Percentiles rank a stretch among this genome's conserved stretches.
phyloP scores from a whole-genome alignment of 2,797 vertebrate genomes.

The Okamejei kenojei region DNA sequence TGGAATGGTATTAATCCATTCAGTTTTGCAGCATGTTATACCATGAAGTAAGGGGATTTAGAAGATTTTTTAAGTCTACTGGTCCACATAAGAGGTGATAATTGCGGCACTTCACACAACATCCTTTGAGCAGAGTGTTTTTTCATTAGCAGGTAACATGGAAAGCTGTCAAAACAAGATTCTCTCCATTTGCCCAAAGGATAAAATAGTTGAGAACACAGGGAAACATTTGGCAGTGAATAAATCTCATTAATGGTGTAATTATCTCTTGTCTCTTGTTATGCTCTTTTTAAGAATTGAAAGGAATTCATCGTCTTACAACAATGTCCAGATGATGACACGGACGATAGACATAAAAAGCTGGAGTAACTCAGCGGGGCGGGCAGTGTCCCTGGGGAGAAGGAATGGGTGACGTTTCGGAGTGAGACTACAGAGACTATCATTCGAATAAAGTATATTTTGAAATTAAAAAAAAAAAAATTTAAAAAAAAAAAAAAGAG shows the following conservation, averaged over 20 bases:
- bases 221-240: slow-evolving; percentile 51
- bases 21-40: slow-evolving; percentile 6
- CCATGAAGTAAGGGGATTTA: background rate
- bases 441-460: too few relatives aligned
- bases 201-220: slow-evolving; percentile 51
- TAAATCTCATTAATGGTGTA: slow-evolving; percentile 50
- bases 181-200: slow-evolving; percentile 48
- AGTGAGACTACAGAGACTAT: too few relatives aligned
- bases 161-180: slow-evolving; percentile 49
- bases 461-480: too few relatives aligned
- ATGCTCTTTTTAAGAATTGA: slow-evolving; percentile 48
- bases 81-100: slow-evolving; percentile 41
- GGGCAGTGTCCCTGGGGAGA: too few relatives aligned
- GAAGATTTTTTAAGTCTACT: background rate
- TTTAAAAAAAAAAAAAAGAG: too few relatives aligned
- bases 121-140: slow-evolving; percentile 43
- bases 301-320: slow-evolving; percentile 50
- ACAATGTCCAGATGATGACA: background rate
- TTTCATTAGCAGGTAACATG: slow-evolving; percentile 46
- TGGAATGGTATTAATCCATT: slow-evolving; percentile 9
- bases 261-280: slow-evolving; percentile 49
- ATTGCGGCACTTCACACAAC: slow-evolving; percentile 42
- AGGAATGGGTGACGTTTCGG: too few relatives aligned
- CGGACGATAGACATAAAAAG: too few relatives aligned
- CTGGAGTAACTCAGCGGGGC: too few relatives aligned